These are phyloP conservation scores for Aphelenchoides fujianensis DNA, from an alignment of 1,140 invertebrate genomes.

Conservation along the genomic window DNA sequence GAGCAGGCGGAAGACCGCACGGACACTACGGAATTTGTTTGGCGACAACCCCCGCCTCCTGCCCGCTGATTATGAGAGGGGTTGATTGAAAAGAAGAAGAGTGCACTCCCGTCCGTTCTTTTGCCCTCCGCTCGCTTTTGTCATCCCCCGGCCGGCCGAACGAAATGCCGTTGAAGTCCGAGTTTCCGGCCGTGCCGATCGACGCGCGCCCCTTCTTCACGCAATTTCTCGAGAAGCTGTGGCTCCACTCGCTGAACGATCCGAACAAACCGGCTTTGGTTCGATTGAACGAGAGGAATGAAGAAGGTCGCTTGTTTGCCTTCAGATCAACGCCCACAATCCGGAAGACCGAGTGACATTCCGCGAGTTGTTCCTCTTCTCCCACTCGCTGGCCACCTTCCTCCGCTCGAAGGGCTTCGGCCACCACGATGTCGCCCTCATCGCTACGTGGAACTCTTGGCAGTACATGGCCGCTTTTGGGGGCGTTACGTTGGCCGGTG, in stretches of 20 bases:
- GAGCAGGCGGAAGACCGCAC: no score
- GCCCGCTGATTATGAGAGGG: no score
- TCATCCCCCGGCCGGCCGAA: not conserved
- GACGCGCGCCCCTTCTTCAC: conserved; percentile 28
- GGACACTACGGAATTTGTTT: no score
- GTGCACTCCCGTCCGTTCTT: not conserved
- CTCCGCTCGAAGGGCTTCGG: conserved; percentile 66
- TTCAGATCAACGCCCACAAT: conserved; percentile 40
- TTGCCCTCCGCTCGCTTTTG: not conserved
- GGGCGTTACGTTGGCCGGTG: conserved; percentile 63
- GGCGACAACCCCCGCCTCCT: no score
- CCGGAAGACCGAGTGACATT: conserved; percentile 29
- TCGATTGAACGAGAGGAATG: conserved; percentile 13
- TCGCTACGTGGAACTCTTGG: conserved; percentile 38
- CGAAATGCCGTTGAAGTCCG: conserved; percentile 25
- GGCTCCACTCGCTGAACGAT: conserved; percentile 27
- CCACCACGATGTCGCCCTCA: conserved; percentile 62
- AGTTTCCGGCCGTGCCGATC: conserved; percentile 37
- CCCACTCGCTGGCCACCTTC: conserved; percentile 36
- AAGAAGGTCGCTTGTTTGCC: conserved; percentile 9
- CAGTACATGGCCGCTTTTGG: conserved; percentile 37
- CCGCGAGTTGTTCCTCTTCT: conserved; percentile 19
- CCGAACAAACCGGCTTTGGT: conserved; percentile 36
- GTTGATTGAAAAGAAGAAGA: no score
- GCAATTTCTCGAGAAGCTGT: conserved; percentile 34